Base-by-base conservation (phyloP, 2,888 invertebrate species). In the Tiphia femorata region DNA sequence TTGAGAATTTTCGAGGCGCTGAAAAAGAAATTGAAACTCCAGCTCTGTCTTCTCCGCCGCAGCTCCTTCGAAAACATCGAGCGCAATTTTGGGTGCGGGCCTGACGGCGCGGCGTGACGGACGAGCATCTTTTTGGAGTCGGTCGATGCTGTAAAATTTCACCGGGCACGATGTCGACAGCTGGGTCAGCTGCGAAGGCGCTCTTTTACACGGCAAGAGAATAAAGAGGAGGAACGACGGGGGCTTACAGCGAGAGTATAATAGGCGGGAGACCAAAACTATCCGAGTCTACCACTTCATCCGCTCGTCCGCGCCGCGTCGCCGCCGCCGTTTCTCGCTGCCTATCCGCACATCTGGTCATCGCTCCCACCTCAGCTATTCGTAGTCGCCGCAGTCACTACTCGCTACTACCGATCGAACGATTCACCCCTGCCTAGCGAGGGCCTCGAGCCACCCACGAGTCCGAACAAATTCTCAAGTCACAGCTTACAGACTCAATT, bases 261-360 rank as follows among this genome's bases (percentile, higher is more conserved):
- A 62, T 63, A 47, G 58, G 38, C 47, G 37, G 47, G 59, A 58
- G 58, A 49, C 60, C 56, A 58, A 70, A 70, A 71, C 67, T 69
- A 58, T 58, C 58, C 60, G 58, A 53, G 46, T 63, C 47, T 44
- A 56, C 50, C 54, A 54, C 62, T 59, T 59, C 56, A 62, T 58
- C 44, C 61, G 63, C 57, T 58, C 60, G 55, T 58, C 55, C 56
- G 35, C 62, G 59, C 51, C 38, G 20, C 53, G 46, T 51, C 51
- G 50, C 43, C 46, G 25, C n/a, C n/a, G n/a, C n/a, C n/a, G n/a
- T n/a, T n/a, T n/a, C n/a, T n/a, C n/a, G n/a, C n/a, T n/a, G n/a
- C 48, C 64, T 58, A 67, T 66, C 67, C 67, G 70, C 71, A 72
- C 74, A 75, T 75, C 76, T 75, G 75, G 75, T 72, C 75, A 75